These are phyloP conservation scores for Bombus impatiens DNA, from an alignment of 1,140 invertebrate species.

Conservation along the genomic window DNA sequence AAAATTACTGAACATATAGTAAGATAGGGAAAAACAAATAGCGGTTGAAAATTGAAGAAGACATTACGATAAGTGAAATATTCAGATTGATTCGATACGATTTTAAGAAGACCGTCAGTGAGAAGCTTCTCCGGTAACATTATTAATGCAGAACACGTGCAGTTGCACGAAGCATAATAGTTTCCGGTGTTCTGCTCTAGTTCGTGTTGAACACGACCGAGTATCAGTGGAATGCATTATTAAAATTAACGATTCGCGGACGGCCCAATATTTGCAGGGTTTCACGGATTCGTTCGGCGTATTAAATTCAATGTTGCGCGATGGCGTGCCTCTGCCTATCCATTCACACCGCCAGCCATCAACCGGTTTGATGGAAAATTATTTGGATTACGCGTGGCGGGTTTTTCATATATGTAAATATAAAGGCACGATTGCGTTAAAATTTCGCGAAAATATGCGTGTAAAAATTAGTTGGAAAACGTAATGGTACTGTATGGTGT, in stretches of 20 bases:
- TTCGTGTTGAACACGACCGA: not conserved
- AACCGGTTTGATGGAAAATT: not conserved
- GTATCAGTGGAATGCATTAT: constrained; percentile 30
- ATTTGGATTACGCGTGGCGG: not conserved
- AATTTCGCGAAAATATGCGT: not conserved
- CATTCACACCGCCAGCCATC: not conserved
- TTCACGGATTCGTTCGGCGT: not conserved
- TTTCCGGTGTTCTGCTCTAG: constrained; percentile 43
- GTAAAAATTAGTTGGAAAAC: not conserved
- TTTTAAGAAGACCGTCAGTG: not conserved
- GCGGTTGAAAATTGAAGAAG: not conserved
- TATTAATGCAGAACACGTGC: constrained; percentile 16
- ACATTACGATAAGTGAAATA: not conserved
- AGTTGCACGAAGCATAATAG: constrained; percentile 2
- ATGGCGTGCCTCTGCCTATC: not conserved
- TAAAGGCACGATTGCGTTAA: not conserved
- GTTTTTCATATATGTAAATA: not conserved
- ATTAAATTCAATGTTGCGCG: not conserved
- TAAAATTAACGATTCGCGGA: constrained; percentile 44
- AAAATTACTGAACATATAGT: not conserved
- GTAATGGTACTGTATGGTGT: not conserved
- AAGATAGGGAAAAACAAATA: not conserved
- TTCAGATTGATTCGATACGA: not conserved
- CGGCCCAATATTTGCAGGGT: not conserved
- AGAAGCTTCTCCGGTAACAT: not conserved